Evolutionary conservation across 2,888 invertebrate species (phyloP), one percentile per base, ranked within the genome.

Genomic region (Drosophila flavopinicola): DNA sequence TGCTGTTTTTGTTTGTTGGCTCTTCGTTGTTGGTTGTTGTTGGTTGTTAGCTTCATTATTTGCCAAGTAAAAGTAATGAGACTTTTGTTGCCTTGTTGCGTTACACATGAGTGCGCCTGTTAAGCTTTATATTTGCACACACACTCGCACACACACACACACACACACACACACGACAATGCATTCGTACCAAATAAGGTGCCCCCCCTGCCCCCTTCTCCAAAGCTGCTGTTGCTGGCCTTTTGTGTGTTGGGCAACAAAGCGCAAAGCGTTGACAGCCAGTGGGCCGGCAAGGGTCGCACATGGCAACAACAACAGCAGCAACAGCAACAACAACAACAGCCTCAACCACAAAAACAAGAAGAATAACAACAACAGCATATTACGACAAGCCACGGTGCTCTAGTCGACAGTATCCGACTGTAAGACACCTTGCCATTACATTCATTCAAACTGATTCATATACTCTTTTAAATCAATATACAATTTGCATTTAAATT

Each of bases 21-120:
- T 6, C 20, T 2, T 48, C 38, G 41, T 25, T 47, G 38, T 38
- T 53, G 44, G 29, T 44, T 24, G 33, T 63, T 70, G 53, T 37
- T 83, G 66, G 52, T 54, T 73, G 68, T 83, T 71, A 64, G 84
- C 74, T 77, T 85, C 80, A 86, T 86, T 83, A 83, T 83, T 83
- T 83, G 86, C 86, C 85, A 84, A 83, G 85, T 77, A 86, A 86
- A 83, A 83, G 86, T 84, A 83, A 83, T 83, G 86, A 83, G 86
- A 86, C 85, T 80, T 85, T 82, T 82, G 82, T 83, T 82, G 85
- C 83, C 84, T 85, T 73, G 84, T 82, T 85, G 82, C 77, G 84
- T 79, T 79, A 74, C 84, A 85, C 85, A 75, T 85, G 85, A 85
- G 76, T 85, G 85, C 85, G 69, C 70, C 76, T 74, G 74, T 74